Conservation (phyloP, 2,113 vertebrate species). For the Passer domesticus region DNA sequence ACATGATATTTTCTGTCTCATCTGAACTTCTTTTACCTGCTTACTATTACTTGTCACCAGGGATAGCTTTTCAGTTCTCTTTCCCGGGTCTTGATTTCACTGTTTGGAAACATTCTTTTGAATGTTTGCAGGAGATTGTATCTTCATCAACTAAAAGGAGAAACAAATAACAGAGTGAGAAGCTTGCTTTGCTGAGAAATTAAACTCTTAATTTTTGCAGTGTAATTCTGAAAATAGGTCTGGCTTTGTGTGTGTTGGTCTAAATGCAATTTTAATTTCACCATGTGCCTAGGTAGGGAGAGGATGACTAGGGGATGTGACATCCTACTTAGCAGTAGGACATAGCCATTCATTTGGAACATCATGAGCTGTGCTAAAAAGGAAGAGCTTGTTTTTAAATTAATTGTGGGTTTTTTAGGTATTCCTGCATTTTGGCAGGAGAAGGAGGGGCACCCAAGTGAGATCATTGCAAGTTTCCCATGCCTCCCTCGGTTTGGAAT, state of each 20-base stretch:
- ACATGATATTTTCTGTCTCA: neutral
- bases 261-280: slow-evolving; percentile 33
- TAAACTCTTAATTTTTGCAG: neutral
- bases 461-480: neutral
- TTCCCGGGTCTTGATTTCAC: neutral
- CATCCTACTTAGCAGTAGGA: neutral
- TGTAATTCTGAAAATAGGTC: neutral
- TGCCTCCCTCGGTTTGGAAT: neutral
- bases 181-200: neutral
- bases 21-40: neutral
- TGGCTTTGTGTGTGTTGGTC: neutral
- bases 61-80: neutral
- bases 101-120: neutral
- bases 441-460: neutral
- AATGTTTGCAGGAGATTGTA: neutral
- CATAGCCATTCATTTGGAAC: slow-evolving; percentile 21
- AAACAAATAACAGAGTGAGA: slow-evolving; percentile 3
- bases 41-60: neutral
- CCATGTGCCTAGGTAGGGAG: neutral
- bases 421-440: slow-evolving; percentile 1
- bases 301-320: neutral
- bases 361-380: slow-evolving; percentile 17
- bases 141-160: neutral
- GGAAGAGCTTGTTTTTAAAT: neutral
- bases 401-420: neutral